phyloP scores from a whole-genome alignment of 2,797 vertebrate genomes.

The Atherinosoma microstoma region DNA sequence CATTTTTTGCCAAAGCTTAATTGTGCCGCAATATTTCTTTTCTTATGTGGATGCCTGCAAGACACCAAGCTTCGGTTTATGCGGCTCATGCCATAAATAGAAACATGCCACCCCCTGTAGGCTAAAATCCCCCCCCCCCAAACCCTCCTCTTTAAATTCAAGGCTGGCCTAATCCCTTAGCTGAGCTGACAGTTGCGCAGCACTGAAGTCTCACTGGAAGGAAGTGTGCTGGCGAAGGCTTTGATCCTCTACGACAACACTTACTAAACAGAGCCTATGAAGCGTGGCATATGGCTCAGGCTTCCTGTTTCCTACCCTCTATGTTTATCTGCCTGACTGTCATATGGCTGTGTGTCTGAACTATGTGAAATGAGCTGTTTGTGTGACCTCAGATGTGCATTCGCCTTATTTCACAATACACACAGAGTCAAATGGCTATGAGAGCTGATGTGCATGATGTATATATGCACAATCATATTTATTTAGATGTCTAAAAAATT shows the following conservation, averaged over 20 bases:
- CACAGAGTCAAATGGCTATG: too few species aligned
- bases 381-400: slow-evolving; percentile 14
- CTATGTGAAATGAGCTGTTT: neutral
- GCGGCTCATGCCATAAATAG: slow-evolving; percentile 75
- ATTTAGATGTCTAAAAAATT: too few species aligned
- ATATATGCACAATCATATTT: too few species aligned
- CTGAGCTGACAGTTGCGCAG: slow-evolving; percentile 62
- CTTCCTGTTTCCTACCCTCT: neutral
- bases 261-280: slow-evolving; percentile 33
- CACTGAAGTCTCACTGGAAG: slow-evolving; percentile 58
- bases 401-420: too few species aligned
- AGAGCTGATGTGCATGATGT: neutral
- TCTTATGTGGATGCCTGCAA: slow-evolving; percentile 58
- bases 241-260: slow-evolving; percentile 66
- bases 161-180: slow-evolving; percentile 74
- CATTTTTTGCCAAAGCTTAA: slow-evolving; percentile 18
- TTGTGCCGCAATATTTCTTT: slow-evolving; percentile 31
- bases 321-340: slow-evolving; percentile 2
- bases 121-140: slow-evolving; percentile 61
- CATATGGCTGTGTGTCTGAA: neutral
- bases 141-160: slow-evolving; percentile 61
- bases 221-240: slow-evolving; percentile 44
- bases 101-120: slow-evolving; percentile 76
- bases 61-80: slow-evolving; percentile 66
- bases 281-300: slow-evolving; percentile 27